Conservation (phyloP, 2,797 vertebrate genomes). For the Microctenopoma lineatum region DNA sequence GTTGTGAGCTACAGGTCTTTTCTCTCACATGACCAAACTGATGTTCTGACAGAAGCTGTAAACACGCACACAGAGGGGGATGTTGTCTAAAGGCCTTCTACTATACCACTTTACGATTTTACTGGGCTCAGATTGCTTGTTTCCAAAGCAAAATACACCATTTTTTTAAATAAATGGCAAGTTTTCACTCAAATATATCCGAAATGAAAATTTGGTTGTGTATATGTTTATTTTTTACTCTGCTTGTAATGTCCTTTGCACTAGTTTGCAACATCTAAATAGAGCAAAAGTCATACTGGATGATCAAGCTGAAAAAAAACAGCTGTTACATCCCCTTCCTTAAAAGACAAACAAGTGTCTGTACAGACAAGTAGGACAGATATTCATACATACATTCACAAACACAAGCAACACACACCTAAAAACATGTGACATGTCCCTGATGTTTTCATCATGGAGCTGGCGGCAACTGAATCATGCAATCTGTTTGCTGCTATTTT, state of each 20-base stretch:
- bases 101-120: background rate
- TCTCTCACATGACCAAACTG: conserved; percentile 31
- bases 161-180: background rate
- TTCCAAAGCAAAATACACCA: background rate
- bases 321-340: background rate
- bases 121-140: background rate
- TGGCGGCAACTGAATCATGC: conserved; percentile 60
- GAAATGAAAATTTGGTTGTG: background rate
- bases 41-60: conserved; percentile 25
- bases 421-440: conserved; percentile 15
- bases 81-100: background rate
- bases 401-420: conserved; percentile 11
- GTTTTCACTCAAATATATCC: background rate
- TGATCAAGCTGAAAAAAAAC: background rate
- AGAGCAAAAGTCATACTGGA: background rate
- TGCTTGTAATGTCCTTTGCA: background rate
- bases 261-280: background rate
- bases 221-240: background rate
- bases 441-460: conserved; percentile 56
- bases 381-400: background rate
- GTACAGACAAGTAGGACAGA: conserved; percentile 12
- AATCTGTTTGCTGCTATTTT: conserved; percentile 77
- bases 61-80: conserved; percentile 17
- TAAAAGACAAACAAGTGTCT: background rate
- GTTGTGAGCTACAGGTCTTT: conserved; percentile 39